Base-by-base conservation (phyloP, 2,888 invertebrate species). In the Dasypolia templi region DNA sequence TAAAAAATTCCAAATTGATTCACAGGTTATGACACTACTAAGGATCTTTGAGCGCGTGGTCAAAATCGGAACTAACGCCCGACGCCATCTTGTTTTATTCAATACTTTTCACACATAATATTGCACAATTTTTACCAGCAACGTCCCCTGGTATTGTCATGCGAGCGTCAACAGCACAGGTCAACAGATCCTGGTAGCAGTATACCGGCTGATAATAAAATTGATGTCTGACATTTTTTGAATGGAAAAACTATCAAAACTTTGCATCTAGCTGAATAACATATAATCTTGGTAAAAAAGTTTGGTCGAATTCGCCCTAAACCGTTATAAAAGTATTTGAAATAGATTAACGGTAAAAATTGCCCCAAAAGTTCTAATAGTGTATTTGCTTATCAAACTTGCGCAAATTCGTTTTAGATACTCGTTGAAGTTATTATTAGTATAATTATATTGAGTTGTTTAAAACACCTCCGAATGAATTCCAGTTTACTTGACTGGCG, bases 341-440 rank as follows among this genome's bases (percentile, higher is more conserved):
- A 56, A 22, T 22, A 53, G 39, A 29, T 44, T 39, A 26, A 35
- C 19, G 0, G 19, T 19, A 35, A 61, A 53, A 22, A 62, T 46
- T 62, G 61, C 74, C 73, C 73, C 74, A 74, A 72, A 51, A n/a
- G 12, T n/a, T 32, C 3, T n/a, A 29, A 46, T 51, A 55, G 5
- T 26, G 19, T 46, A 17, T 35, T 35, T 35, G 35, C n/a, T 14
- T 61, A 59, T 35, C 4, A 46, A 42, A 42, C 12, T 19, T 42
- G 2, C 42, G 32, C 17, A 53, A 69, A 17, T 44, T 22, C 11
- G n/a, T 12, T 22, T 67, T 67, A 29, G 3, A 12, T 22, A 44
- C 56, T n/a, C n/a, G n/a, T n/a, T 35, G 3, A 12, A 29, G 12
- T 53, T 42, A 26, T 29, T 9, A 17, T 32, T 42, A 59, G n/a